Evolutionary conservation across 2,797 vertebrate genomes (phyloP).

Genomic region (Galago senegalensis): DNA sequence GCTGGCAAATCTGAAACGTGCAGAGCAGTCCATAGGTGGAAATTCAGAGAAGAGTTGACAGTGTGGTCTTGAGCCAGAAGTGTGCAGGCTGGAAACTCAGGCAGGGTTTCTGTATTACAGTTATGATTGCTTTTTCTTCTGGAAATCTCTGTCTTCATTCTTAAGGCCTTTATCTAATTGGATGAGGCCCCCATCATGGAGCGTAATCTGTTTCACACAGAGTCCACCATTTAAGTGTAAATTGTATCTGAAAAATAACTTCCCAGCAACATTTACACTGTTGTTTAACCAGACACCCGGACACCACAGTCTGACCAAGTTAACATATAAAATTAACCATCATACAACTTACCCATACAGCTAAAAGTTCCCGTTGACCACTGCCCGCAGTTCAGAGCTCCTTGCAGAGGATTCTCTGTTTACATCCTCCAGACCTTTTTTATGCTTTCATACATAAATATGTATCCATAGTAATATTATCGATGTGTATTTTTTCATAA

Average conservation of each 20-base stretch:
- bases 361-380: neutral
- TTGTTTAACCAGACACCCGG: neutral
- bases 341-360: neutral
- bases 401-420: neutral
- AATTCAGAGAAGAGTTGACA: neutral
- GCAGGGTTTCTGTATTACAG: neutral
- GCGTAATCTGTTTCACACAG: neutral
- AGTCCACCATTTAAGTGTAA: neutral
- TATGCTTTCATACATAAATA: neutral
- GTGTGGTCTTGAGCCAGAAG: neutral
- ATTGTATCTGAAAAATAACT: neutral
- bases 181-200: neutral
- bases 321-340: slow-evolving; percentile 19
- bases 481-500: slow-evolving; percentile 49
- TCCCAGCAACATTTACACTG: neutral
- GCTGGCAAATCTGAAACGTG: neutral
- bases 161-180: neutral
- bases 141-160: slow-evolving; percentile 40
- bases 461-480: slow-evolving; percentile 29
- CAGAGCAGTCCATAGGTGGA: neutral
- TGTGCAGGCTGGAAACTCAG: neutral
- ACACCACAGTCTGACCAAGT: neutral
- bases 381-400: neutral
- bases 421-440: neutral
- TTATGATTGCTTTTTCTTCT: slow-evolving; percentile 49